Base-by-base conservation (phyloP, 2,888 invertebrate species). In the Orchestes rusci region DNA sequence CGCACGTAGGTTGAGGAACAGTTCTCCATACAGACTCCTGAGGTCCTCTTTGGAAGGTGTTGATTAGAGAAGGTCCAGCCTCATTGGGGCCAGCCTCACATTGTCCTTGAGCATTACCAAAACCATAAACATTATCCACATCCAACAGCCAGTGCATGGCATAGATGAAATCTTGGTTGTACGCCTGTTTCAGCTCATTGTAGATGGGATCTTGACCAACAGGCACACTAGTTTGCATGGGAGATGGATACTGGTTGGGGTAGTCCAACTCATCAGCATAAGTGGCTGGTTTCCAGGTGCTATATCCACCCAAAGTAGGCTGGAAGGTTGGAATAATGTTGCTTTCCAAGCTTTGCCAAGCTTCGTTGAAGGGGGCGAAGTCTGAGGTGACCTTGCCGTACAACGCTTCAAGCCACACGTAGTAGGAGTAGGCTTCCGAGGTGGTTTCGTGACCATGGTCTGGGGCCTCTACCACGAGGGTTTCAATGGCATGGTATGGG, bases 381-480 rank as follows among this genome's bases (percentile, higher is more conserved):
- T 57, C 56, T 12, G 53, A 53, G 12, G 18, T 47, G 13, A 57
- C 41, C 35, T 50, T 51, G 19, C 57, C 56, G 36, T 56, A 32
- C 30, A 56, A 17, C n/a, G 55, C 56, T 48, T 56, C 56, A 34
- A 56, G 28, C 55, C 55, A 56, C 18, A 56, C 39, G 35, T 52
- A 55, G 45, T 54, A 56, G 40, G 55, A 55, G 53, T 45, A 52
- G 10, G 56, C 53, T 47, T 57, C 57, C 10, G 55, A 56, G 2
- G 57, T 57, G 35, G 57, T 57, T 48, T 56, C 53, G 39, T 57
- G 57, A n/a, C 55, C 56, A 23, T 56, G 47, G 39, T 56, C 55
- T 27, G 56, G 56, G 33, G 53, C 56, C 52, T 56, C 56, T n/a
- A 50, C 49, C 12, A 56, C 50, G 13, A 57, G 33, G 18, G 57